Evolutionary conservation across 2,113 vertebrate genomes (phyloP), one percentile per base, ranked within the genome.

Genomic region (Neopipo cinnamomea): DNA sequence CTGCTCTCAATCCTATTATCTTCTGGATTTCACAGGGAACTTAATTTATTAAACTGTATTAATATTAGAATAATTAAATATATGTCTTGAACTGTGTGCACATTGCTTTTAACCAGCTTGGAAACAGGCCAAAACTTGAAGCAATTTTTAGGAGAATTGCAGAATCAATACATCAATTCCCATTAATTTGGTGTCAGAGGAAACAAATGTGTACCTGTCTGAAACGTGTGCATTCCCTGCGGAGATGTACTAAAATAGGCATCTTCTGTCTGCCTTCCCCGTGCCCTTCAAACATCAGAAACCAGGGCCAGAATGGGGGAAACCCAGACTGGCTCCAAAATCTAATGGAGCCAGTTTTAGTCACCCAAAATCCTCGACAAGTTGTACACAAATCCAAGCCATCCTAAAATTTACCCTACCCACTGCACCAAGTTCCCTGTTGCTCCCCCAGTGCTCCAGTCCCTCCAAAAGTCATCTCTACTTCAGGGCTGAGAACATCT

Each of bases 121-220:
- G 91, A 89, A 80, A 80, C 12, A 35, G 70, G 85, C 91, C 91
- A 94, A 50, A 78, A 58, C n/a, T 39, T 59, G 53, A 75, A 93
- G 70, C 62, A 74, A 86, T 93, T 75, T 91, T 95, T 70, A 83
- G 68, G 56, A 91, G 87, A 78, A 70, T 1, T 88, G 78, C 83
- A 91, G 71, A 95, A 88, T 92, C 80, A 62, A 88, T 91, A 73
- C 65, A 68, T 89, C 86, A 85, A 63, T 91, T 92, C 70, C 68
- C 58, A 84, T 91, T 95, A 94, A 94, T 89, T 86, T 6, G 5
- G 50, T 90, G 85, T 88, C 89, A 67, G 65, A 94, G 81, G 81
- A 89, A 96, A 86, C 81, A 93, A 77, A 94, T 59, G 58, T 63
- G 55, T 80, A 96, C 92, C 95, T 91, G 52, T 61, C 81, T 79